These are phyloP conservation scores for Upupa epops DNA, from an alignment of 2,113 vertebrate genomes.

Conservation along the genomic window DNA sequence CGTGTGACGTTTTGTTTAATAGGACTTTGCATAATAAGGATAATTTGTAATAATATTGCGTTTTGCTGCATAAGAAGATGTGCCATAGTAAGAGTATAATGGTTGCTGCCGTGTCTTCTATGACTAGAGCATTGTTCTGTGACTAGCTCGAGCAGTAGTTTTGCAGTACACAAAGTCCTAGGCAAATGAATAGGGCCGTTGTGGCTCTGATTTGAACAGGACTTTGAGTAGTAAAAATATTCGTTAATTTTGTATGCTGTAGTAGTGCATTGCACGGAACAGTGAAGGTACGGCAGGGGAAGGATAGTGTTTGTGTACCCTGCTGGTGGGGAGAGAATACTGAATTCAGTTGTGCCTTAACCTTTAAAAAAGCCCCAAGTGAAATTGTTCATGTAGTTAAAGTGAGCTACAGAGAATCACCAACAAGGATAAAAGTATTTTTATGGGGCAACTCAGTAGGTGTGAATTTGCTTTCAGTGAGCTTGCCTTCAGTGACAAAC, in stretches of 20 bases:
- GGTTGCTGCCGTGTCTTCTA: slow-evolving; percentile 23
- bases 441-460: slow-evolving; percentile 4
- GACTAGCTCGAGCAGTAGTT: slow-evolving; percentile 41
- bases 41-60: slow-evolving; percentile 70
- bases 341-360: slow-evolving; percentile 1
- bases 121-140: slow-evolving; percentile 58
- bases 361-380: slow-evolving; percentile 20
- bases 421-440: slow-evolving; percentile 28
- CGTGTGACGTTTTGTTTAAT: slow-evolving; percentile 64
- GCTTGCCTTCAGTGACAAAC: background rate
- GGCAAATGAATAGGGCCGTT: slow-evolving; percentile 52
- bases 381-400: background rate
- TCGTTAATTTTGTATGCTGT: slow-evolving; percentile 50
- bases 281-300: background rate
- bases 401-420: background rate
- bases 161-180: slow-evolving; percentile 52
- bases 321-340: background rate
- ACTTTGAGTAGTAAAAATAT: slow-evolving; percentile 55
- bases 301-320: background rate
- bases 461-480: background rate
- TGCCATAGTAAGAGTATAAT: slow-evolving; percentile 33
- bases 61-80: slow-evolving; percentile 39
- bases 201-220: slow-evolving; percentile 38
- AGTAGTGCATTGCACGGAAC: slow-evolving; percentile 23
- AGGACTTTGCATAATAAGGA: slow-evolving; percentile 63